A percentile compares a stretch with the other conserved stretches of the same genome.
Conservation (phyloP, 2,113 vertebrate genomes). For the Monarcha castaneiventris region DNA sequence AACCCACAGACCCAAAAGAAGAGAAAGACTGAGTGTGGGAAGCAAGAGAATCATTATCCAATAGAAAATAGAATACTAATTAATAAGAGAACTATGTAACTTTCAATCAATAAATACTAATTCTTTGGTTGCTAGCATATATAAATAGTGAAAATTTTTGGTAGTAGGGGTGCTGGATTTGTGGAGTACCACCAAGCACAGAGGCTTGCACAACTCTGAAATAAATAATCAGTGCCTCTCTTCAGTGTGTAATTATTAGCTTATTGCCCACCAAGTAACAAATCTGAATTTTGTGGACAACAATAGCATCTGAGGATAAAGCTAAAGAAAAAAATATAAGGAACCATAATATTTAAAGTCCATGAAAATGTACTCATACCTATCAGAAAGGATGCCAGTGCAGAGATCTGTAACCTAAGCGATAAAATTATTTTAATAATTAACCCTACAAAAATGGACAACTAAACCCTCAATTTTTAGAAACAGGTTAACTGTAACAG, state of each 20-base stretch:
- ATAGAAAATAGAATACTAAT: neutral
- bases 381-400: neutral
- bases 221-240: neutral
- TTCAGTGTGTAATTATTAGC: neutral
- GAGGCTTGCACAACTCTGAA: neutral
- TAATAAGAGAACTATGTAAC: neutral
- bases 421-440: neutral
- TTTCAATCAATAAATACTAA: neutral
- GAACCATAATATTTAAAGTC: neutral
- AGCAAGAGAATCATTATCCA: neutral
- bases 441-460: neutral
- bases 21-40: neutral
- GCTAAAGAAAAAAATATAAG: neutral
- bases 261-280: neutral
- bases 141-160: neutral
- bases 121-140: neutral
- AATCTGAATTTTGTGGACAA: neutral
- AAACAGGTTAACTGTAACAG: neutral
- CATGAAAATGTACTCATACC: neutral
- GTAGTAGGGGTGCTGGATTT: neutral
- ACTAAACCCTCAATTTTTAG: neutral
- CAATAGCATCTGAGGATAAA: neutral
- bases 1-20: neutral
- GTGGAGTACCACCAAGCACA: neutral
- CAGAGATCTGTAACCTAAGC: neutral